Conservation (phyloP, 2,113 vertebrate species). For the Chrysochloris asiatica region DNA sequence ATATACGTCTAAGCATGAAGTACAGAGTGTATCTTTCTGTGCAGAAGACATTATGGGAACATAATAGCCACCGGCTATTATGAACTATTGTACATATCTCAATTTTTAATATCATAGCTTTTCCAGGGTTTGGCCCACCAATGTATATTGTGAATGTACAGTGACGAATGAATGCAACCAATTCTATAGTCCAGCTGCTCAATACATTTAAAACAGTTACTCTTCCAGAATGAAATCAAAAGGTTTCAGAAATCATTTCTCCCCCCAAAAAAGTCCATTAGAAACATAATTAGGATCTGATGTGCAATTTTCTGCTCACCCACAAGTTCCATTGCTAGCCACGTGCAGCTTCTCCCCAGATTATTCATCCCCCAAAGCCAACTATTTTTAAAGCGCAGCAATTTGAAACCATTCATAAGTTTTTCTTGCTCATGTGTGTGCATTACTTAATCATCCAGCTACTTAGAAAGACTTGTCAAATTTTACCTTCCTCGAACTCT, state of each 20-base stretch:
- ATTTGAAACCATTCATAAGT: background rate
- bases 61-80: too few relatives aligned
- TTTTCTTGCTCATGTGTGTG: background rate
- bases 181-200: background rate
- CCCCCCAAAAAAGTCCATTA: background rate
- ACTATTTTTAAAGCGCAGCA: background rate
- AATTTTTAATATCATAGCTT: too few relatives aligned
- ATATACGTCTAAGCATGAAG: too few relatives aligned
- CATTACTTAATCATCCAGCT: background rate
- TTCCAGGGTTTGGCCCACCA: too few relatives aligned
- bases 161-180: too few relatives aligned
- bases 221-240: background rate
- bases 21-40: too few relatives aligned
- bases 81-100: too few relatives aligned
- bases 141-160: too few relatives aligned
- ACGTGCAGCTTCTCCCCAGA: too few relatives aligned
- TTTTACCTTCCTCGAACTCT: background rate
- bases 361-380: background rate
- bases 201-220: background rate
- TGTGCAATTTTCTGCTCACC: background rate
- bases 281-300: background rate
- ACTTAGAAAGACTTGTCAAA: background rate
- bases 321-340: fast-evolving
- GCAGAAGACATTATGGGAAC: too few relatives aligned
- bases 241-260: background rate